Base-by-base conservation (phyloP, 1,140 invertebrate species). In the Danaus plexippus region DNA sequence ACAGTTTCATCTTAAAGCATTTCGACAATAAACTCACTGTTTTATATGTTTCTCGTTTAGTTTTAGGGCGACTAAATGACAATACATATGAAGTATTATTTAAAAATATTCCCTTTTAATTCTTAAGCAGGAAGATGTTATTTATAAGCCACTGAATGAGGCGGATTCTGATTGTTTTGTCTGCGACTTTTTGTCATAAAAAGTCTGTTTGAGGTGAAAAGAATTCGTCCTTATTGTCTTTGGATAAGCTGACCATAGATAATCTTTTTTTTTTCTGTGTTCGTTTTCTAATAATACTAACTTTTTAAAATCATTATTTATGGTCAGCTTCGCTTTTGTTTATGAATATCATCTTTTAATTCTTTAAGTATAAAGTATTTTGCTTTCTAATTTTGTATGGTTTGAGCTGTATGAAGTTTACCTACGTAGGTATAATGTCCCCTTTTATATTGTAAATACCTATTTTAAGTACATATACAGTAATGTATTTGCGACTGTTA, bases 1-100 rank as follows among this genome's bases (percentile, higher is more conserved):
- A 32, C 2, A 3, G 22, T 32, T 32, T 32, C 22, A 32, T 32
- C 22, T 32, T 32, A 32, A 32, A 32, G 22, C 22, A 32, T 32
- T 32, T 32, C 2, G 5, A 32, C 22, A 32, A 32, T 32, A 32
- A 32, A 32, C 22, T 32, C 22, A 32, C 22, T 32, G 22, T 56
- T 69, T 80, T 81, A 83, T 86, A 85, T 86, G 78, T 65, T 80
- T 82, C 80, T 86, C 80, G 67, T 86, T 86, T 85, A 85, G 81
- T 83, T 61, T 79, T 80, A 86, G 80, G 81, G 81, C 81, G 79
- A 83, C 81, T 86, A 85, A 86, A 84, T 82, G 83, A 86, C 77
- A 79, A 82, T 76, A 71, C 80, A 86, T 85, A 85, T 83, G 77
- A 80, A 77, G 57, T 77, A 77, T 67, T 73, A 72, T 69, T 57